Evolutionary conservation across 1,140 invertebrate genomes (phyloP).

Genomic region (Eurosta solidaginis): DNA sequence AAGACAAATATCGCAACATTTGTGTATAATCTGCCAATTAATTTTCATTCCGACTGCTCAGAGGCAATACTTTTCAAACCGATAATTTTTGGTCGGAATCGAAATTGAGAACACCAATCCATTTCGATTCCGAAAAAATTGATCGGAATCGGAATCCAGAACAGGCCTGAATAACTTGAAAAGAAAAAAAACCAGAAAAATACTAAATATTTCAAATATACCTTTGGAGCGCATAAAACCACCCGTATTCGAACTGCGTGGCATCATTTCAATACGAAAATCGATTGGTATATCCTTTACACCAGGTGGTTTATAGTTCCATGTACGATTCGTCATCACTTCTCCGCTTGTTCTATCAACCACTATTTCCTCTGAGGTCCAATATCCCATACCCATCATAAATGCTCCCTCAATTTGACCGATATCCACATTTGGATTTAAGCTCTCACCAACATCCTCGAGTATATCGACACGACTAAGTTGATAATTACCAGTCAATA

Average conservation of each 20-base stretch:
- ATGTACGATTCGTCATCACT: conserved; percentile 74
- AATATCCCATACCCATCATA: conserved; percentile 84
- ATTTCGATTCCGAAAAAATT: too few relatives aligned
- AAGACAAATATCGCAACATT: too few relatives aligned
- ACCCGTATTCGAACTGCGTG: conserved; percentile 72
- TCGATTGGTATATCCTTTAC: conserved; percentile 83
- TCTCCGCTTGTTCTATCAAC: conserved; percentile 69
- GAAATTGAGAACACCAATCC: too few relatives aligned
- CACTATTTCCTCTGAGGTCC: conserved; percentile 72
- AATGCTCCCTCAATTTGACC: conserved; percentile 81
- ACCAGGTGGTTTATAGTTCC: conserved; percentile 82
- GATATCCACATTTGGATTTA: conserved; percentile 79
- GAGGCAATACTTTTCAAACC: too few relatives aligned
- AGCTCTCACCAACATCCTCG: conserved; percentile 74
- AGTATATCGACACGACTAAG: conserved; percentile 71
- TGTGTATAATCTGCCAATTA: too few relatives aligned
- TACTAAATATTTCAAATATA: conserved; percentile 57
- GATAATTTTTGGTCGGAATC: too few relatives aligned
- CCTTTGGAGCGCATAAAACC: conserved; percentile 81
- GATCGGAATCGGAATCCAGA: too few relatives aligned
- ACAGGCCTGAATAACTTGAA: too few relatives aligned
- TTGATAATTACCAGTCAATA: conserved; percentile 73
- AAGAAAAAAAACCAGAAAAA: too few relatives aligned
- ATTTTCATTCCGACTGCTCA: too few relatives aligned
- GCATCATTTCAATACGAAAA: conserved; percentile 75